Evolutionary conservation across 2,797 vertebrate species (phyloP), one percentile per base, ranked within the genome.

Genomic region (Macrochelys suwanniensis): DNA sequence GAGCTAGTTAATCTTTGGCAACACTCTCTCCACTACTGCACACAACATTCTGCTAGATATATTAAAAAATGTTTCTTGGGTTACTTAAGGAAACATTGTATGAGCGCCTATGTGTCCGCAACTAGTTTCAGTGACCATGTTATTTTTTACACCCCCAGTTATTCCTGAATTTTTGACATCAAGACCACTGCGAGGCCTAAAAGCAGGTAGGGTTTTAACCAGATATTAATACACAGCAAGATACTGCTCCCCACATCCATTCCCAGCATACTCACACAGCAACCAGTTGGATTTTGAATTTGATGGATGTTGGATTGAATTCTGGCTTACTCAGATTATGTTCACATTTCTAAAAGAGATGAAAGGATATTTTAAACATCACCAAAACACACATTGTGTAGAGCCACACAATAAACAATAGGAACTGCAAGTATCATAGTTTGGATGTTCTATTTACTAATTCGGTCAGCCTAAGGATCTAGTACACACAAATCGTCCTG

Each of bases 261-360:
- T 8, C 83, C 76, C 13, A 0, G 95, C 87, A 95, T 98, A 99
- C 99, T 99, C 97, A 99, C 99, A 99, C 98, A 96, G 99, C 99
- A 97, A 99, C 99, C 96, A 99, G 98, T 95, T 99, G 99, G 92
- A 99, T 99, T 98, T 99, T 99, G 98, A 99, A 99, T 98, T 99
- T 99, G 97, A 99, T 99, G 89, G 99, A 99, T 42, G 99, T 99
- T 68, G 99, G 99, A 97, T 99, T 99, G 97, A 99, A 99, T 97
- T 99, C 99, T 16, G 99, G 99, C 96, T 99, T 99, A 98, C 99
- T 99, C 98, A 99, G 97, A 98, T 99, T 99, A 98, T 99, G 99
- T 97, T 99, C 99, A 97, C 99, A 99, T 99, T 99, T 99, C 99
- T 99, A 98, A 49, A 94, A 95, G 89, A 68, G 88, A 96, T 74